Conservation (phyloP, 2,888 invertebrate genomes). For the Lycia hirtaria region DNA sequence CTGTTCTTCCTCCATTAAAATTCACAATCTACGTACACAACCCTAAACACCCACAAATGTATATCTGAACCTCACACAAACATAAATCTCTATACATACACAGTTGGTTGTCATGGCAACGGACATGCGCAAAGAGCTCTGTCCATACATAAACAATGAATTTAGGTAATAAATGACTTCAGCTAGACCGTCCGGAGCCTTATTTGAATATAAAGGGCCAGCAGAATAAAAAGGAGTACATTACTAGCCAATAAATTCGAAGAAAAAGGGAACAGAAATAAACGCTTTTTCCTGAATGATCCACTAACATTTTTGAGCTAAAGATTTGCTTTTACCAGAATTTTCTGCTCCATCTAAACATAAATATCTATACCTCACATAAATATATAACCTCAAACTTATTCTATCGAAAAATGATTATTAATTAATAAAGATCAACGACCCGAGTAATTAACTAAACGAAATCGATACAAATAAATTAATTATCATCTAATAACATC, state of each 20-base stretch:
- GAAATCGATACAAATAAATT: constrained; percentile 29
- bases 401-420: background rate
- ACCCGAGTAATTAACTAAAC: constrained; percentile 25
- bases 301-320: background rate
- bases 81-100: constrained; percentile 39
- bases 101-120: constrained; percentile 76
- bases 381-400: background rate
- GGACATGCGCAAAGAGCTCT: constrained; percentile 73
- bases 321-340: background rate
- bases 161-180: constrained; percentile 54
- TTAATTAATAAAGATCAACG: constrained; percentile 25
- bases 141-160: constrained; percentile 77
- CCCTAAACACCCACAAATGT: constrained; percentile 39
- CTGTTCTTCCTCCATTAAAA: constrained; percentile 50
- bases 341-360: too few species aligned
- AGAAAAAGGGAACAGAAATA: constrained; percentile 18
- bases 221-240: constrained; percentile 29
- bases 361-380: too few species aligned
- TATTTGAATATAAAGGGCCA: constrained; percentile 36
- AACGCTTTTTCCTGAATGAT: constrained; percentile 5
- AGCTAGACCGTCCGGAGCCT: constrained; percentile 39
- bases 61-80: constrained; percentile 30
- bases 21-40: constrained; percentile 42
- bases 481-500: constrained; percentile 31
- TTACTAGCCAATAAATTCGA: constrained; percentile 30